Conservation (phyloP, 1,140 invertebrate species). For the Gryllus bimaculatus region DNA sequence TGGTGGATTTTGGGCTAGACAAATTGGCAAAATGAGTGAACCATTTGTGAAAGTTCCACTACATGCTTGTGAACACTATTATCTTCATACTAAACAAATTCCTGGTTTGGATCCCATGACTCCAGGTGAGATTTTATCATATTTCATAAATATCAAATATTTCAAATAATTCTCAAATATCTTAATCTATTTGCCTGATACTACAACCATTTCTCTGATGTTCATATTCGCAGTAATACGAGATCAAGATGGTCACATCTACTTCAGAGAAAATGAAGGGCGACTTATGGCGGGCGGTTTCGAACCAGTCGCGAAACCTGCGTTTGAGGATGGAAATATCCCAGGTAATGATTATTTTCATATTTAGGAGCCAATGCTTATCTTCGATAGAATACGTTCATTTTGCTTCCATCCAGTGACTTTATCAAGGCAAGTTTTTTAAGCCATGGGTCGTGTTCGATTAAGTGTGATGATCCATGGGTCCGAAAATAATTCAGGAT, state of each 20-base stretch:
- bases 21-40: conserved; percentile 70
- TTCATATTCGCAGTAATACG: conserved; percentile 56
- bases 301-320: conserved; percentile 76
- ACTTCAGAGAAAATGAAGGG: conserved; percentile 73
- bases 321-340: conserved; percentile 69
- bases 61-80: conserved; percentile 89
- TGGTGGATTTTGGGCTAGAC: conserved; percentile 69
- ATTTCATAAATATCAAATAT: background rate
- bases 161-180: conserved; percentile 9
- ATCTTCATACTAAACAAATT: conserved; percentile 76
- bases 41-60: conserved; percentile 83
- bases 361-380: too few relatives aligned
- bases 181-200: background rate
- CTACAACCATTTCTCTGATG: too few relatives aligned
- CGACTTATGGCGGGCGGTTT: conserved; percentile 76
- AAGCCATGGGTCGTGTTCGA: too few relatives aligned
- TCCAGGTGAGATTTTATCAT: conserved; percentile 41
- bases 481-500: too few relatives aligned
- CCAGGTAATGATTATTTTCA: conserved; percentile 37
- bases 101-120: conserved; percentile 57
- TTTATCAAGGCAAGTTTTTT: too few relatives aligned
- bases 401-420: too few relatives aligned
- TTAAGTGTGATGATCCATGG: too few relatives aligned
- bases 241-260: conserved; percentile 82
- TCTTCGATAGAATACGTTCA: too few relatives aligned